Base-by-base conservation (phyloP, 2,113 vertebrate species). In the Canis aureus region DNA sequence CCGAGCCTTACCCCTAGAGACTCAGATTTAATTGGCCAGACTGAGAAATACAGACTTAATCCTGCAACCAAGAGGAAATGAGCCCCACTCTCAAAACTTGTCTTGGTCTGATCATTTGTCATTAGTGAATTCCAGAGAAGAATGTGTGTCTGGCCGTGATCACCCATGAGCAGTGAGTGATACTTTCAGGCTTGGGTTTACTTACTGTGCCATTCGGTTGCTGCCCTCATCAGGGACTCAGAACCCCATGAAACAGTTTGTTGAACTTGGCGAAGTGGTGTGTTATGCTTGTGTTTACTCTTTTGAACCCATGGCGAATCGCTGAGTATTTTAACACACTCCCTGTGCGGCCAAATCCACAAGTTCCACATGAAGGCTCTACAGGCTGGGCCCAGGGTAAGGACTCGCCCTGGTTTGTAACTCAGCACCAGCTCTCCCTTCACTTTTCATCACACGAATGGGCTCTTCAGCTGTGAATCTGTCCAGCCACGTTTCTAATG, bases 401-500 rank as follows among this genome's bases (percentile, higher is more conserved):
- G 43, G 87, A 79, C 85, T 43, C 1, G 0, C 15, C 89, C 81
- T 20, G 11, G 55, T 59, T 71, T 12, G 11, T 35, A 15, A 64
- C 38, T 27, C 51, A 59, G 35, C 51, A 6, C 27, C 16, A 0
- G 11, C 5, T 43, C 82, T 89, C 15, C 73, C 95, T 35, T 92
- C 35, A 16, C 9, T 22, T 83, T 76, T 94, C 83, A 80, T 91
- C 91, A 10, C 23, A 49, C 25, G 79, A 95, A 55, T 60, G 90
- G 97, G 96, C 69, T 82, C 94, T 97, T 98, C 32, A 80, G 91
- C 59, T 86, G 64, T 97, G 96, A 98, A 89, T 95, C 79, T 73
- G 76, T 97, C 93, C 98, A 97, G 79, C 94, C 93, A 91, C 89
- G n/a, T 97, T 98, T 97, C 97, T 98, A 95, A 98, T 99, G 98